Conservation (phyloP, 1,140 invertebrate genomes). For the Saccostrea glomerata region DNA sequence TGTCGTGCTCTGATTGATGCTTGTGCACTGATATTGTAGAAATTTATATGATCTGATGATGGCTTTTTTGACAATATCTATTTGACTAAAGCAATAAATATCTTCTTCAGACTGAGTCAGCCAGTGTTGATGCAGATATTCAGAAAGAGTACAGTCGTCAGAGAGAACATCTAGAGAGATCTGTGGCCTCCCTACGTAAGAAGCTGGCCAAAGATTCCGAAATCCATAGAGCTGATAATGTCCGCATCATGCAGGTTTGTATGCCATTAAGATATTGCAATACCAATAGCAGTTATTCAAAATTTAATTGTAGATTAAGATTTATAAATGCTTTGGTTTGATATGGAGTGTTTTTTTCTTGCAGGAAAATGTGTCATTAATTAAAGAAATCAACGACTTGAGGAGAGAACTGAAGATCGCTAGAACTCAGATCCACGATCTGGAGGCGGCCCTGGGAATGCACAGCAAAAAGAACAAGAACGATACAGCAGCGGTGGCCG, state of each 20-base stretch:
- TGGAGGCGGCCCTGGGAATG: slow-evolving; percentile 85
- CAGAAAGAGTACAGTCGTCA: slow-evolving; percentile 89
- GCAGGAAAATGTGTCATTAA: slow-evolving; percentile 87
- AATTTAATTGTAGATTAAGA: no score
- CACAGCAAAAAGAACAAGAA: slow-evolving; percentile 80
- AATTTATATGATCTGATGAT: neutral
- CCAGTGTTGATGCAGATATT: slow-evolving; percentile 83
- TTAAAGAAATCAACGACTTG: slow-evolving; percentile 87
- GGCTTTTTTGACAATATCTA: no score
- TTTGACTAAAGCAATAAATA: neutral
- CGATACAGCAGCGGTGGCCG: slow-evolving; percentile 81
- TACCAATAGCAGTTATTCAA: no score
- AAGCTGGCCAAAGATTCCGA: slow-evolving; percentile 80
- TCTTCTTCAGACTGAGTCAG: slow-evolving; percentile 75
- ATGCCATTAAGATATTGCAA: neutral
- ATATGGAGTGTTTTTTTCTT: slow-evolving; percentile 64
- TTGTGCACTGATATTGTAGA: neutral
- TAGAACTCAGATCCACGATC: slow-evolving; percentile 83
- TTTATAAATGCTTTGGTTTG: neutral
- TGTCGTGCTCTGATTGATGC: no score
- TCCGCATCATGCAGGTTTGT: slow-evolving; percentile 81
- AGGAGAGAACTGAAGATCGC: slow-evolving; percentile 85
- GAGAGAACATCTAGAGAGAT: slow-evolving; percentile 87
- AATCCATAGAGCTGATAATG: slow-evolving; percentile 79
- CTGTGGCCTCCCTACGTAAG: slow-evolving; percentile 83